phyloP scores from a whole-genome alignment of 2,888 invertebrate species.

The Apodemia mormo region DNA sequence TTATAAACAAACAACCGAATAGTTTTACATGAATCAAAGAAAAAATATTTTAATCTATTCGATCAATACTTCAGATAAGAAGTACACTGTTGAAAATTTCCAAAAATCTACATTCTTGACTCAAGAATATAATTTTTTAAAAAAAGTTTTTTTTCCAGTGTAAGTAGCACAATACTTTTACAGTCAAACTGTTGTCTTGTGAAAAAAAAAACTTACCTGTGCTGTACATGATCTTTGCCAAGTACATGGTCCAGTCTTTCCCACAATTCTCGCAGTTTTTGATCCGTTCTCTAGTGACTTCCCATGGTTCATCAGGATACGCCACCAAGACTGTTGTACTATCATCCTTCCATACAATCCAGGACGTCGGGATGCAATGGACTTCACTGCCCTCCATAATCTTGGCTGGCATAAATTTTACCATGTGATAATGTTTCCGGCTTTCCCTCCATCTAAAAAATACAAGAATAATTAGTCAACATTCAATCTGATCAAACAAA shows the following conservation, averaged over 20 bases:
- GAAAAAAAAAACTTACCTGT: neutral
- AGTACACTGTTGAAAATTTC: conserved; percentile 7
- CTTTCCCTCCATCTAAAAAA: conserved; percentile 15
- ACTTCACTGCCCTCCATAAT: no score
- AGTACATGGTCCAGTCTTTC: neutral
- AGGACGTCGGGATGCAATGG: neutral
- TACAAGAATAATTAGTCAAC: conserved; percentile 14
- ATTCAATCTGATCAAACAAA: conserved; percentile 16
- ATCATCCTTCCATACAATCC: neutral
- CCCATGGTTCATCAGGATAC: conserved; percentile 20
- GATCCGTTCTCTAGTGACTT: conserved; percentile 22
- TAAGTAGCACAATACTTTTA: no score
- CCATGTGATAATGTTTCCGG: conserved; percentile 4
- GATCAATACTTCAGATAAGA: neutral
- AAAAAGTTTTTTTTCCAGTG: no score
- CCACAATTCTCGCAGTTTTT: conserved; percentile 16
- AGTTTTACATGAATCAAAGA: no score
- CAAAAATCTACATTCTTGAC: no score
- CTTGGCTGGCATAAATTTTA: no score
- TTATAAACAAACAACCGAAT: no score
- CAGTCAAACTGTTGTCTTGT: no score
- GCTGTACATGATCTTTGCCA: neutral
- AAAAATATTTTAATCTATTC: neutral
- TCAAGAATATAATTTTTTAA: no score
- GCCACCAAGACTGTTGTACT: conserved; percentile 17